These are phyloP conservation scores for Cheilosia vernalis DNA, from an alignment of 2,888 invertebrate genomes.

Conservation along the genomic window DNA sequence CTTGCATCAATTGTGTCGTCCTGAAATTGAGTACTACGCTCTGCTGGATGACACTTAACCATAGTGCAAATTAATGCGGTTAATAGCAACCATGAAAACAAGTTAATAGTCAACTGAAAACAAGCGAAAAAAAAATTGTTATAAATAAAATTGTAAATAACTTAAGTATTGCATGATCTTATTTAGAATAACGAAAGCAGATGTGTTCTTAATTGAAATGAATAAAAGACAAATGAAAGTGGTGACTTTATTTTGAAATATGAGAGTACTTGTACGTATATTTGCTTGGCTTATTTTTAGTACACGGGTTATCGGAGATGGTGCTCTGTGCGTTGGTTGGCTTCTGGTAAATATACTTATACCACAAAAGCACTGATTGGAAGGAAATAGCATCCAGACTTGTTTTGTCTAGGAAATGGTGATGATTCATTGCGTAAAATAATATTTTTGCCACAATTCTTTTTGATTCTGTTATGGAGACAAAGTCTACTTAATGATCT, in stretches of 20 bases:
- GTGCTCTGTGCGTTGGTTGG: background rate
- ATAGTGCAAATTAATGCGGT: conserved; percentile 29
- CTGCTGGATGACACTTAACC: conserved; percentile 60
- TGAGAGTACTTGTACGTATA: background rate
- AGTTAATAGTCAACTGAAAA: conserved; percentile 50
- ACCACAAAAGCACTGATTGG: background rate
- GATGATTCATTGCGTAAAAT: too few species aligned
- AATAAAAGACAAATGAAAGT: too few species aligned
- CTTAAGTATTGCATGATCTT: too few species aligned
- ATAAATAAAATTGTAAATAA: too few species aligned
- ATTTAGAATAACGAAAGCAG: too few species aligned
- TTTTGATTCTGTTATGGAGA: too few species aligned
- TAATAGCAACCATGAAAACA: conserved; percentile 19
- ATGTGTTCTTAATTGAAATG: too few species aligned
- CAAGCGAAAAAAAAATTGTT: background rate
- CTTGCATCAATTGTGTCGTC: conserved; percentile 76
- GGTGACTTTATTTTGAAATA: background rate
- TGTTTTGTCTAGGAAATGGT: too few species aligned
- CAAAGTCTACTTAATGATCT: too few species aligned
- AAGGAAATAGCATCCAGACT: conserved; percentile 5
- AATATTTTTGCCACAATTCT: too few species aligned
- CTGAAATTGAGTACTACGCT: conserved; percentile 23
- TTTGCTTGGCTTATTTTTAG: conserved; percentile 38
- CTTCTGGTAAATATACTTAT: background rate
- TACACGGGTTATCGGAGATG: conserved; percentile 47